phyloP scores from a whole-genome alignment of 2,113 vertebrate genomes.

The Marmota flaviventris region DNA sequence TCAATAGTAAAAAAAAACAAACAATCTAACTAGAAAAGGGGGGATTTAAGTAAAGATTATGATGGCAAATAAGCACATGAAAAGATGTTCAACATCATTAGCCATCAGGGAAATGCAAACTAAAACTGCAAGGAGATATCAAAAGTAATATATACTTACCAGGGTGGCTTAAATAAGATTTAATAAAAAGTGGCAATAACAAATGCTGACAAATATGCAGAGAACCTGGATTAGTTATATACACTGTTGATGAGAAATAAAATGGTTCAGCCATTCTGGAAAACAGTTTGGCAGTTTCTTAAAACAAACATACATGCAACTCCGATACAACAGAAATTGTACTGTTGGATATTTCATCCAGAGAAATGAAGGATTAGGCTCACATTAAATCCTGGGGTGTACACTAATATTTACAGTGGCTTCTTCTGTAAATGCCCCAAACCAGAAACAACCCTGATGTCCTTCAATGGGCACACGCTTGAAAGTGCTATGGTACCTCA shows the following conservation, averaged over 20 bases:
- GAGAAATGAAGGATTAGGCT: neutral
- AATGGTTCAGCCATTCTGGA: neutral
- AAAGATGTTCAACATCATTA: neutral
- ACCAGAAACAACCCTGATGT: too few relatives aligned
- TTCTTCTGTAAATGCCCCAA: too few relatives aligned
- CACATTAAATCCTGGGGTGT: too few relatives aligned
- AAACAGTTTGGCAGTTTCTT: neutral
- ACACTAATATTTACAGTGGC: too few relatives aligned
- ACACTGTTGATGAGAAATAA: neutral
- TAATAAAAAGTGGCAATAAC: neutral
- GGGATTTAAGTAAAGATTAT: neutral
- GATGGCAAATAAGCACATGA: neutral
- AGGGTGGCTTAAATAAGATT: neutral
- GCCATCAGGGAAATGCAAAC: neutral
- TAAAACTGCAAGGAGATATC: neutral
- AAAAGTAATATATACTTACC: too few relatives aligned
- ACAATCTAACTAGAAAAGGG: neutral
- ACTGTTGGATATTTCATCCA: neutral
- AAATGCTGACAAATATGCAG: neutral
- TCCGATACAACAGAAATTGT: neutral
- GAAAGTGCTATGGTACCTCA: neutral
- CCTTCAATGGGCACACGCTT: neutral
- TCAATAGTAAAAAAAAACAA: neutral
- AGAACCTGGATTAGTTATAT: neutral
- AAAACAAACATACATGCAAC: too few relatives aligned